Evolutionary conservation across 2,888 invertebrate genomes (phyloP).

Genomic region (Perdita meconis): DNA sequence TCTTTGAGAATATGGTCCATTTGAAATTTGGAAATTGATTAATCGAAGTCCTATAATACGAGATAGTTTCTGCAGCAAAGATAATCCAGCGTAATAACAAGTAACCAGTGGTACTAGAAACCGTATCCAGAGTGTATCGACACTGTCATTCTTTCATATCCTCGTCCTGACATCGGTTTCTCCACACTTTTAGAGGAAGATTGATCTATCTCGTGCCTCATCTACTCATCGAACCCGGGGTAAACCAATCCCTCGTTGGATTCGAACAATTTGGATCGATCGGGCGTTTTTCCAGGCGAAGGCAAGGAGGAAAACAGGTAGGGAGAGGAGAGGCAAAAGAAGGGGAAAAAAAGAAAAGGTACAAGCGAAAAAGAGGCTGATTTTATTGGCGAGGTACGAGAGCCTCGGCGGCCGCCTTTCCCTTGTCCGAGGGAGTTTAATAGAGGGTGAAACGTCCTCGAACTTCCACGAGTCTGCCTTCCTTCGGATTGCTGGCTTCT

Average conservation of each 20-base stretch:
- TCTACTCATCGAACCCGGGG: conserved; percentile 10
- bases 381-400: conserved; percentile 77
- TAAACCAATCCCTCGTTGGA: conserved; percentile 26
- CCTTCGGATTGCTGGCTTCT: conserved; percentile 60
- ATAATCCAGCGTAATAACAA: no score
- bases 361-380: conserved; percentile 63
- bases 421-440: conserved; percentile 85
- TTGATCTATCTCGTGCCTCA: background rate
- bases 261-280: conserved; percentile 56
- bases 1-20: no score
- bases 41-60: no score
- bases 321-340: background rate
- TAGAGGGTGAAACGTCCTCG: conserved; percentile 83
- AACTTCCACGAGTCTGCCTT: conserved; percentile 69
- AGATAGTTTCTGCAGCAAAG: no score
- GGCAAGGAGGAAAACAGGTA: conserved; percentile 13
- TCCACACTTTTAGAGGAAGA: background rate
- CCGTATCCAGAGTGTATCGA: background rate
- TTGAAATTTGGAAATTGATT: no score
- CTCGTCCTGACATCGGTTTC: background rate
- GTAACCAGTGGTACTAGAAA: background rate
- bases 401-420: conserved; percentile 85
- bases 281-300: conserved; percentile 39
- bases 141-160: background rate
- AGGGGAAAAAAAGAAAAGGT: conserved; percentile 20